A percentile compares a stretch with the other conserved stretches of the same genome.
Conservation (phyloP, 1,140 invertebrate species). For the Drosophila tristis region DNA sequence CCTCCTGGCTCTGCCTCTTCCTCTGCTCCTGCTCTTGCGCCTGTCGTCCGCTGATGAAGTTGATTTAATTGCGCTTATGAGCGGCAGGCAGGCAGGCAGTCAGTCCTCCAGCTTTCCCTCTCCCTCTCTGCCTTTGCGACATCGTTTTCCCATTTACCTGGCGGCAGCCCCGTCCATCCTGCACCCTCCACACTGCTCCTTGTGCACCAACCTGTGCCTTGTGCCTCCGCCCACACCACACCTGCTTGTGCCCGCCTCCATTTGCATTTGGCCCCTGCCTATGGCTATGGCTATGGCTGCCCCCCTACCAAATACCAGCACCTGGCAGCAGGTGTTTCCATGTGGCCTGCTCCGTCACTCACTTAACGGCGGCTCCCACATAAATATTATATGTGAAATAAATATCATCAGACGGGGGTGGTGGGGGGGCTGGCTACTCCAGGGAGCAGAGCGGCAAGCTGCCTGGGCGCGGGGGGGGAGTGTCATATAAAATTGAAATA, state of each 20-base stretch:
- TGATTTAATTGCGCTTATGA: slow-evolving; percentile 67
- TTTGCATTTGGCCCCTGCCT: slow-evolving; percentile 15
- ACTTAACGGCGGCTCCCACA: slow-evolving; percentile 49
- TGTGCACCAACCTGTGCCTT: no score
- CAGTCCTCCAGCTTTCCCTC: not conserved
- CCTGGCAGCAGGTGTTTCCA: slow-evolving; percentile 47
- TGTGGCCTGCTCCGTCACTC: slow-evolving; percentile 30
- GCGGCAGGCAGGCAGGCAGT: slow-evolving; percentile 20
- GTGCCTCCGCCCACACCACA: no score
- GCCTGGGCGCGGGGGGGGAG: not conserved
- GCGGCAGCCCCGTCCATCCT: no score
- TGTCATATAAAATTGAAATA: slow-evolving; percentile 26
- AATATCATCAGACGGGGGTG: slow-evolving; percentile 35
- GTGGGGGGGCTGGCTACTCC: no score
- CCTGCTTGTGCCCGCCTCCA: no score
- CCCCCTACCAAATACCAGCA: not conserved
- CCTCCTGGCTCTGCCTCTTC: slow-evolving; percentile 12
- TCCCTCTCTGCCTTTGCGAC: slow-evolving; percentile 33
- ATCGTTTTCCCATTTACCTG: slow-evolving; percentile 41
- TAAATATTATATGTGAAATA: slow-evolving; percentile 60
- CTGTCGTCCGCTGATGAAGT: slow-evolving; percentile 55
- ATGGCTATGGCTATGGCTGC: not conserved
- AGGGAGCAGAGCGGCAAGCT: no score
- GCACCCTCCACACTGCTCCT: no score
- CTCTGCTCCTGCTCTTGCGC: slow-evolving; percentile 10